phyloP scores from a whole-genome alignment of 2,113 vertebrate genomes.

The Halcyon malimbica region DNA sequence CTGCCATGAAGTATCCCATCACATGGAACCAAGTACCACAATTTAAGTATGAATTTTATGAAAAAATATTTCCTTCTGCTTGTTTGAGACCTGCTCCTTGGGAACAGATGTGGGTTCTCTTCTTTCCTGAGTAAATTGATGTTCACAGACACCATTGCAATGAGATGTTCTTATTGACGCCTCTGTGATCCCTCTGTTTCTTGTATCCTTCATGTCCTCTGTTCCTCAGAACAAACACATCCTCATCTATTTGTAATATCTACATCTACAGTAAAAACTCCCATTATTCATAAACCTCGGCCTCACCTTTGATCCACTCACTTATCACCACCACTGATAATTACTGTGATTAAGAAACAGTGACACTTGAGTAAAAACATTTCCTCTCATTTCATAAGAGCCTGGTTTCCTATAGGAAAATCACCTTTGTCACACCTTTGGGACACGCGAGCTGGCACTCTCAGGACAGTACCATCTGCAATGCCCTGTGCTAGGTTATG shows the following conservation, averaged over 20 bases:
- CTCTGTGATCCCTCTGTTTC: not conserved
- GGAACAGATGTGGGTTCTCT: not conserved
- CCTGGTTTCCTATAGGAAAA: not conserved
- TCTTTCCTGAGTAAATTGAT: not conserved
- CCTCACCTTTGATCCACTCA: not conserved
- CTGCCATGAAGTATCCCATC: not conserved
- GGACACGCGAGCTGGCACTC: not conserved
- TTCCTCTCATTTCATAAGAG: not conserved
- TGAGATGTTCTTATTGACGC: not conserved
- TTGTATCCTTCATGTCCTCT: not conserved
- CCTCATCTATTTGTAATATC: not conserved
- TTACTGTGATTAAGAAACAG: not conserved
- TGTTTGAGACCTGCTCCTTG: not conserved
- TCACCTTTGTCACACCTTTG: not conserved
- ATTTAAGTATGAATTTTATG: not conserved
- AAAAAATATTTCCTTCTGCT: not conserved
- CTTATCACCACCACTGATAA: not conserved
- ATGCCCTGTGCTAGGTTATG: fast-evolving
- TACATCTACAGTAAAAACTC: not conserved
- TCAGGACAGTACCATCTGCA: not conserved
- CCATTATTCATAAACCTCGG: not conserved
- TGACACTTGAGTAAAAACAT: not conserved
- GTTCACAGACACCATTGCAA: not conserved
- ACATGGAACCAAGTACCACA: not conserved
- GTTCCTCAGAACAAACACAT: not conserved